A percentile compares a stretch with the other conserved stretches of the same genome.
Conservation (phyloP, 2,113 vertebrate genomes). For the Tiliqua scincoides region DNA sequence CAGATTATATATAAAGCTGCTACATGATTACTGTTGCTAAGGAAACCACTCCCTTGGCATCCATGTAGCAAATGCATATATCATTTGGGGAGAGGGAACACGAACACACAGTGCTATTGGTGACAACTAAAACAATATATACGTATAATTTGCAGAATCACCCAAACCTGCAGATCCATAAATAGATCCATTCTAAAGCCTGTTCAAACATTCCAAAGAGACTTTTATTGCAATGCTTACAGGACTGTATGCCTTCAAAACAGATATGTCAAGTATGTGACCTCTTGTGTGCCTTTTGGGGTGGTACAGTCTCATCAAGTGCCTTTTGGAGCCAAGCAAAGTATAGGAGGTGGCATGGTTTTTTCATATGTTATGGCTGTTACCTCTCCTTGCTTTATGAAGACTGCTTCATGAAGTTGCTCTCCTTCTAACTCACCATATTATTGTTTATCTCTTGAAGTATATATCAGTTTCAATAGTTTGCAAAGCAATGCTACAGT, state of each 20-base stretch:
- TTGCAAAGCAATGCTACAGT: too few relatives aligned
- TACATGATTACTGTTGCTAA: slow-evolving; percentile 44
- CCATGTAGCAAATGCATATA: not conserved
- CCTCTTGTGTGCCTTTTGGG: not conserved
- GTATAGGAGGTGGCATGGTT: too few relatives aligned
- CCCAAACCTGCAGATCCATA: not conserved
- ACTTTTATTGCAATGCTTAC: not conserved
- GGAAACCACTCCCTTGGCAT: slow-evolving; percentile 40
- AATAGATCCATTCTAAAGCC: too few relatives aligned
- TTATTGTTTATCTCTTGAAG: too few relatives aligned
- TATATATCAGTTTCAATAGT: too few relatives aligned
- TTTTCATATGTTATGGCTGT: not conserved
- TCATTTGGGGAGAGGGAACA: not conserved
- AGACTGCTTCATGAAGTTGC: too few relatives aligned
- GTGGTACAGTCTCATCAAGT: not conserved
- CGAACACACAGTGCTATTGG: not conserved
- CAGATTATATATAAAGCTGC: not conserved
- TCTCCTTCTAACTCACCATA: too few relatives aligned
- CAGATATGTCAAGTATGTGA: not conserved
- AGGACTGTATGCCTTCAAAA: not conserved
- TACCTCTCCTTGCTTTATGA: too few relatives aligned
- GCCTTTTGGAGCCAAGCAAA: too few relatives aligned
- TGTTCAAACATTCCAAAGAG: not conserved
- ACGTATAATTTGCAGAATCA: not conserved
- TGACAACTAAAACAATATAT: slow-evolving; percentile 32